These are phyloP conservation scores for Tribolium castaneum DNA, from an alignment of 1,140 invertebrate species.

Conservation along the genomic window DNA sequence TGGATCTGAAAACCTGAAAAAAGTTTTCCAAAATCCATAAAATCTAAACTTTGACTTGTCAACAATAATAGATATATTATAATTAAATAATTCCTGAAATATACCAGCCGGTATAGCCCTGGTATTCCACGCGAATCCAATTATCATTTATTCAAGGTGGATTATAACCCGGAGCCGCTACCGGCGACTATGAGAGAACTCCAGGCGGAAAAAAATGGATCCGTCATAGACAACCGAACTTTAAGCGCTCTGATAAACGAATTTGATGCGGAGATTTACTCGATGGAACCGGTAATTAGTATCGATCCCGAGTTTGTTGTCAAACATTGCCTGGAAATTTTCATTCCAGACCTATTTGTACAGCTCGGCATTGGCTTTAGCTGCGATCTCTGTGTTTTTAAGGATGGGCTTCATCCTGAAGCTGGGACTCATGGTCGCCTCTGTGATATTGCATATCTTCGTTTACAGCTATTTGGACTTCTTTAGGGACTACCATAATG, in stretches of 20 bases:
- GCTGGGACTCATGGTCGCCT: conserved; percentile 78
- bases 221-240: conserved; percentile 17
- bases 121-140: not conserved
- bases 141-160: conserved; percentile 54
- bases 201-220: not conserved
- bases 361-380: conserved; percentile 80
- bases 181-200: not conserved
- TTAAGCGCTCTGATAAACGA: not conserved
- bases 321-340: conserved; percentile 15
- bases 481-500: conserved; percentile 71
- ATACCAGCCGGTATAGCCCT: not conserved
- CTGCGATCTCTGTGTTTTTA: conserved; percentile 85
- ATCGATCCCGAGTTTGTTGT: not conserved
- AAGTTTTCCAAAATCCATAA: too few species aligned
- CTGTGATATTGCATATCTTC: conserved; percentile 72
- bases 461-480: conserved; percentile 72
- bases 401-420: conserved; percentile 87
- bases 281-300: conserved; percentile 64
- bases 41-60: too few species aligned
- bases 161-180: conserved; percentile 55
- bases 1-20: too few species aligned
- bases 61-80: too few species aligned
- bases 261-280: not conserved
- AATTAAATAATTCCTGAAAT: too few species aligned
- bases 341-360: conserved; percentile 80